Percentiles rank a stretch among this genome's conserved stretches.
phyloP scores from a whole-genome alignment of 35 echinoderm and acorn worm genomes.

The Strongylocentrotus purpuratus region DNA sequence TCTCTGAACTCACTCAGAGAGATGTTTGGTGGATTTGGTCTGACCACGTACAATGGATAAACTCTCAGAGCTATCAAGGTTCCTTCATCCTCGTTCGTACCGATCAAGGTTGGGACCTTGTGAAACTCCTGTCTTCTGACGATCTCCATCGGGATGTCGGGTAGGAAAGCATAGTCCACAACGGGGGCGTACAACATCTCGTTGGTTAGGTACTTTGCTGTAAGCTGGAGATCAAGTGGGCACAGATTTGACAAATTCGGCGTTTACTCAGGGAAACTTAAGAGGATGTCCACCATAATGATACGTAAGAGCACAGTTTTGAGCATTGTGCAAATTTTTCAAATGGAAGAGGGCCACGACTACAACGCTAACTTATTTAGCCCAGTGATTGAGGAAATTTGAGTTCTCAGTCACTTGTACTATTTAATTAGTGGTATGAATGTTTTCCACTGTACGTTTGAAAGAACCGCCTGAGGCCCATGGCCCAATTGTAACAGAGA shows the following conservation, averaged over 20 bases:
- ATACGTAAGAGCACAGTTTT: neutral
- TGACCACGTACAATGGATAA: conserved; percentile 29
- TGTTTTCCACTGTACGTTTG: no score
- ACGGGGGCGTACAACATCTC: conserved; percentile 52
- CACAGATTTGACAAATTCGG: no score
- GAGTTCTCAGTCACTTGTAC: no score
- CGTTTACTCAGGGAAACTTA: no score
- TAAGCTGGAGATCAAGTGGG: neutral
- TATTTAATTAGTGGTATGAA: no score
- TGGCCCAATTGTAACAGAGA: no score
- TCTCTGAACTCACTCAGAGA: conserved; percentile 58
- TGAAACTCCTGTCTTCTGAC: conserved; percentile 36
- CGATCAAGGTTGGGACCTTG: conserved; percentile 52
- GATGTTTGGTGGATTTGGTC: conserved; percentile 44
- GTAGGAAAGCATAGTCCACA: conserved; percentile 63
- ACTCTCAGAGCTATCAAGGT: conserved; percentile 61
- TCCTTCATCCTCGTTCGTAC: conserved; percentile 73
- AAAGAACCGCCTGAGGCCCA: no score
- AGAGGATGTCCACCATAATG: neutral
- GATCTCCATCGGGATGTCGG: conserved; percentile 58
- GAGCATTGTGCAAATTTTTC: no score
- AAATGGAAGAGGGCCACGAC: no score
- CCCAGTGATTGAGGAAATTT: no score
- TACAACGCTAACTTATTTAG: no score
- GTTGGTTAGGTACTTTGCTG: neutral